These are phyloP conservation scores for Trachelus stipa DNA, from an alignment of 2,888 invertebrate genomes.

Conservation along the genomic window DNA sequence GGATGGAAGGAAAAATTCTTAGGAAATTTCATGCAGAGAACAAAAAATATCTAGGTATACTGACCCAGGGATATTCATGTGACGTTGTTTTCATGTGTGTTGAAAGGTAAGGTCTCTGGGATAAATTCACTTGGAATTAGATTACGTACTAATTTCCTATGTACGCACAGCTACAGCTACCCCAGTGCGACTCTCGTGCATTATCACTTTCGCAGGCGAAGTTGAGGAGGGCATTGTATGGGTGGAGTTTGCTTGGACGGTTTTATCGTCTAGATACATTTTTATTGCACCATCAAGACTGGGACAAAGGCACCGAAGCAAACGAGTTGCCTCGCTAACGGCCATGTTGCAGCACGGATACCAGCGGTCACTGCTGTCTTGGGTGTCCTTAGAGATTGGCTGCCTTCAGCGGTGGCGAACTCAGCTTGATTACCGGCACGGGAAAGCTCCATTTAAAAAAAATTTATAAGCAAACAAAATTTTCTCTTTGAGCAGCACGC, in stretches of 20 bases:
- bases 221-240: not conserved
- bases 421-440: not conserved
- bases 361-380: not conserved
- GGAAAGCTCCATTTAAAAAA: not conserved
- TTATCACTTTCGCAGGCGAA: not conserved
- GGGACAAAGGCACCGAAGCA: not conserved
- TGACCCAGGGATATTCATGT: not conserved
- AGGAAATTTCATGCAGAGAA: not conserved
- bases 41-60: not conserved
- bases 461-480: not conserved
- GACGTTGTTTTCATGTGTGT: not conserved
- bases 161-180: not conserved
- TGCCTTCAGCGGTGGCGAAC: not conserved
- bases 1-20: not conserved
- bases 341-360: not conserved
- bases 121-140: not conserved
- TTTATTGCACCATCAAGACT: not conserved
- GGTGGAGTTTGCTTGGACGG: not conserved
- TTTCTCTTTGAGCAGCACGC: not conserved
- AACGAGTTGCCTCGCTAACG: not conserved
- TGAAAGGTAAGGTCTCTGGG: not conserved
- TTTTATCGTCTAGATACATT: not conserved
- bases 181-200: not conserved
- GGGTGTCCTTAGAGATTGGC: not conserved
- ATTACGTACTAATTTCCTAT: not conserved